Evolutionary conservation across 2,888 invertebrate genomes (phyloP).

Genomic region (Mongoloraphidia duomilia): DNA sequence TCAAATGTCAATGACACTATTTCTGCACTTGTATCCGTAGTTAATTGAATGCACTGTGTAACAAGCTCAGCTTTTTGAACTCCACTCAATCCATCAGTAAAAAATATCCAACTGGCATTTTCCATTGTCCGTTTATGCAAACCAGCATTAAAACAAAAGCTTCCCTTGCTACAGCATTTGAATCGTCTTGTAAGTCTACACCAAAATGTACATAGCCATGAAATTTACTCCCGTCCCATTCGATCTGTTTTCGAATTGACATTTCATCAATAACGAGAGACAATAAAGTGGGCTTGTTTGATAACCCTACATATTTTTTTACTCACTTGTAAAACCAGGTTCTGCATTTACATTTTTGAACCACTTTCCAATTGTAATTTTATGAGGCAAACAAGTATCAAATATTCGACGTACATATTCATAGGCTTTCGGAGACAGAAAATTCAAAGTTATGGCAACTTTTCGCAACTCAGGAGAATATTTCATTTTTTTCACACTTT

Average conservation of each 20-base stretch:
- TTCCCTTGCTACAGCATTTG: constrained; percentile 15
- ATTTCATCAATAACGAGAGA: constrained; percentile 20
- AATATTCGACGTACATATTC: constrained; percentile 22
- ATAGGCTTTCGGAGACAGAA: constrained; percentile 22
- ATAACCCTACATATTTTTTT: constrained; percentile 8
- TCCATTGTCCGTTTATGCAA: neutral
- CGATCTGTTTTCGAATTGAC: constrained; percentile 16
- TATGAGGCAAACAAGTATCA: constrained; percentile 19
- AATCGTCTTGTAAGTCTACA: constrained; percentile 14
- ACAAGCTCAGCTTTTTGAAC: neutral
- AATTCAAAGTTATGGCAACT: constrained; percentile 21
- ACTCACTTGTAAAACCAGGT: constrained; percentile 20
- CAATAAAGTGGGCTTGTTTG: constrained; percentile 10
- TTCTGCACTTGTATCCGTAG: neutral
- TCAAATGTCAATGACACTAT: neutral
- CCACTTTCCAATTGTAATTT: constrained; percentile 21
- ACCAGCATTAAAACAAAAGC: constrained; percentile 11
- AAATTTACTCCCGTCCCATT: constrained; percentile 20
- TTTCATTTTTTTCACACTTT: too few relatives aligned
- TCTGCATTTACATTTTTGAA: constrained; percentile 18
- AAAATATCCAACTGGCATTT: neutral
- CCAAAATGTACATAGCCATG: constrained; percentile 21
- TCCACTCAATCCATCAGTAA: neutral
- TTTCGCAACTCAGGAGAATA: constrained; percentile 10
- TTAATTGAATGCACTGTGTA: neutral